A percentile compares a stretch with the other conserved stretches of the same genome.
Conservation (phyloP, 2,888 invertebrate species). For the Archaeoteleia sp. region DNA sequence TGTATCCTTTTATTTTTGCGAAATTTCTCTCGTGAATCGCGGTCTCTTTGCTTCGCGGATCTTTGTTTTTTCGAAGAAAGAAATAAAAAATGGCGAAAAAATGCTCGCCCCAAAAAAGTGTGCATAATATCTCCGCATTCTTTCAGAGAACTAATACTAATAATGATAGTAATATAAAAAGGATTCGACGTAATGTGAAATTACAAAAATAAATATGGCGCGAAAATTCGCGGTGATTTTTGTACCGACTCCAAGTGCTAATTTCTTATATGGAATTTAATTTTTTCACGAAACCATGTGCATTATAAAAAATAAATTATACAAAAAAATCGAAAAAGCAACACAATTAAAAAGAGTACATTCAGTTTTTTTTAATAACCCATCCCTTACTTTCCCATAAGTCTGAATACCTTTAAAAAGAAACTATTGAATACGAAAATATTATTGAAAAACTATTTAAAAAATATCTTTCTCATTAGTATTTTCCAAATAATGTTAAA, state of each 20-base stretch:
- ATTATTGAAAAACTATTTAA: no score
- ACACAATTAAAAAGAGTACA: no score
- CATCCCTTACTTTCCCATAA: no score
- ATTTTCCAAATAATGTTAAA: no score
- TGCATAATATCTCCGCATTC: constrained; percentile 52
- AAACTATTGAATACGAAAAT: no score
- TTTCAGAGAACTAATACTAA: constrained; percentile 34
- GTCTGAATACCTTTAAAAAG: no score
- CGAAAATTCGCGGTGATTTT: constrained; percentile 67
- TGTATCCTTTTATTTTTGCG: constrained; percentile 4
- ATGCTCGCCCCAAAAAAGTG: constrained; percentile 16
- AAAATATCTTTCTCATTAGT: no score
- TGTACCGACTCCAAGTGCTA: constrained; percentile 72
- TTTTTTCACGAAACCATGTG: constrained; percentile 75
- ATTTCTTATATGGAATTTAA: constrained; percentile 75
- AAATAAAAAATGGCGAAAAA: not conserved
- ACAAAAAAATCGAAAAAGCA: constrained; percentile 73
- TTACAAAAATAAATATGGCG: constrained; percentile 48
- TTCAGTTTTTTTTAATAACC: no score
- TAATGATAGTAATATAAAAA: constrained; percentile 50
- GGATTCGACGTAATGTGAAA: constrained; percentile 49
- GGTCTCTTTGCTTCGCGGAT: constrained; percentile 37
- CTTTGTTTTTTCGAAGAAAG: constrained; percentile 45
- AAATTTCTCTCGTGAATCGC: constrained; percentile 27
- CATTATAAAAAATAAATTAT: constrained; percentile 74